Percentiles rank a stretch among this genome's conserved stretches.
Conservation (phyloP, 2,888 invertebrate genomes). For the Scaptomyza cyrtandrae region DNA sequence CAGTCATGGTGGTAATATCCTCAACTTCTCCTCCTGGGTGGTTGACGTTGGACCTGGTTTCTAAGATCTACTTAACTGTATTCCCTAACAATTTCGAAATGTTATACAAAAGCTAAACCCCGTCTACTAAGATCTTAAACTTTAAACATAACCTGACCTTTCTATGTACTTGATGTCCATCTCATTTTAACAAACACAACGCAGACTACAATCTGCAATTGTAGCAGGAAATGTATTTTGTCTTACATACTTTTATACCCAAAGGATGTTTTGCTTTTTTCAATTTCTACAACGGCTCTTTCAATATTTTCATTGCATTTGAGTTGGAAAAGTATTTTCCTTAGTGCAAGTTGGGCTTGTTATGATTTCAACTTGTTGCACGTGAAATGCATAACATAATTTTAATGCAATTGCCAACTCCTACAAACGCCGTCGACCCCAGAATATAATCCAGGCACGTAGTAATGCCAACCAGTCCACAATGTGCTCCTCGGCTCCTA, state of each 20-base stretch:
- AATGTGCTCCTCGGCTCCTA: background rate
- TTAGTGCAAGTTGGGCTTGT: slow-evolving; percentile 60
- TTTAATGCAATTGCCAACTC: slow-evolving; percentile 27
- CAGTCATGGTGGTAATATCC: slow-evolving; percentile 43
- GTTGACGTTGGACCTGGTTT: background rate
- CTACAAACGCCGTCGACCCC: slow-evolving; percentile 6
- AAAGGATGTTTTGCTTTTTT: slow-evolving; percentile 43
- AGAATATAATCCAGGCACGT: slow-evolving; percentile 58
- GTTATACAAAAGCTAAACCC: background rate
- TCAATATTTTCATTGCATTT: slow-evolving; percentile 79
- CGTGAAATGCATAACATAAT: slow-evolving; percentile 78
- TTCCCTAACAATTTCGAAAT: background rate
- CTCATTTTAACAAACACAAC: slow-evolving; percentile 6
- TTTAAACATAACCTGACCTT: background rate
- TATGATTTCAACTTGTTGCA: slow-evolving; percentile 82
- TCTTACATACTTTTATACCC: slow-evolving; percentile 7
- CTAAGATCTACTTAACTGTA: background rate
- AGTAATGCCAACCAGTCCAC: slow-evolving; percentile 27
- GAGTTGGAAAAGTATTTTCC: slow-evolving; percentile 58
- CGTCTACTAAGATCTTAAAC: background rate
- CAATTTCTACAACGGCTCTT: slow-evolving; percentile 53
- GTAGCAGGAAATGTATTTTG: slow-evolving; percentile 55
- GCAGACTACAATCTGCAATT: slow-evolving; percentile 9
- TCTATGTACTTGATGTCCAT: background rate
- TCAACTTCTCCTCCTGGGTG: background rate